These are phyloP conservation scores for Limnephilus marmoratus DNA, from an alignment of 2,888 invertebrate genomes.

Conservation along the genomic window DNA sequence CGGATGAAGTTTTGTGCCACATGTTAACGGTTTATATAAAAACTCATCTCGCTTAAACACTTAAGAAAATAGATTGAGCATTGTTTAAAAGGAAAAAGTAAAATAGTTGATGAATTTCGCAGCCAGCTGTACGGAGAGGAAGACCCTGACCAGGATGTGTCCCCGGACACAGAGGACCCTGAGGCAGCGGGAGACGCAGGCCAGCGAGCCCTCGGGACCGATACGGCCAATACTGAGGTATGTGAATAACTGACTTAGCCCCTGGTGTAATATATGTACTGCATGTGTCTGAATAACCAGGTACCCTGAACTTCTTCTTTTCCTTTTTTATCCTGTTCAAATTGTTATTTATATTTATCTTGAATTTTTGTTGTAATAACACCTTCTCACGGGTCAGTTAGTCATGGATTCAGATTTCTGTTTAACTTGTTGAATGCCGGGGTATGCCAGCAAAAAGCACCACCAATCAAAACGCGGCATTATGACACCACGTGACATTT, in stretches of 20 bases:
- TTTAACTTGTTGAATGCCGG: too few species aligned
- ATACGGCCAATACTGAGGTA: constrained; percentile 72
- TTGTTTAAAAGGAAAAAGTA: background rate
- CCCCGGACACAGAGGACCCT: constrained; percentile 97
- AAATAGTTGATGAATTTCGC: background rate
- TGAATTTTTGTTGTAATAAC: too few species aligned
- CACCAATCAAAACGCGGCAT: too few species aligned
- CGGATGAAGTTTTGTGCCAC: too few species aligned
- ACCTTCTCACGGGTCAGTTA: too few species aligned
- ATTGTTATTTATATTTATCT: too few species aligned
- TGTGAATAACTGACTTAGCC: background rate
- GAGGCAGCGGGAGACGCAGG: constrained; percentile 89
- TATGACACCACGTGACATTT: too few species aligned
- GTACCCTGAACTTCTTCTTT: background rate
- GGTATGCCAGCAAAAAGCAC: too few species aligned
- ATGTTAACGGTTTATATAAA: background rate
- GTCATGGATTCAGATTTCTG: too few species aligned
- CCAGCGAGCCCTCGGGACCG: constrained; percentile 75
- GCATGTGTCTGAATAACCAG: constrained; percentile 62
- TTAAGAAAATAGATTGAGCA: background rate
- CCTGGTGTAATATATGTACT: constrained; percentile 6
- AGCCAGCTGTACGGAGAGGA: constrained; percentile 98
- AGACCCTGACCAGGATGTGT: constrained; percentile 97
- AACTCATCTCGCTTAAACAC: background rate
- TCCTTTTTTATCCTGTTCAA: background rate